phyloP scores from a whole-genome alignment of 2,113 vertebrate species.

The Recurvirostra avosetta region DNA sequence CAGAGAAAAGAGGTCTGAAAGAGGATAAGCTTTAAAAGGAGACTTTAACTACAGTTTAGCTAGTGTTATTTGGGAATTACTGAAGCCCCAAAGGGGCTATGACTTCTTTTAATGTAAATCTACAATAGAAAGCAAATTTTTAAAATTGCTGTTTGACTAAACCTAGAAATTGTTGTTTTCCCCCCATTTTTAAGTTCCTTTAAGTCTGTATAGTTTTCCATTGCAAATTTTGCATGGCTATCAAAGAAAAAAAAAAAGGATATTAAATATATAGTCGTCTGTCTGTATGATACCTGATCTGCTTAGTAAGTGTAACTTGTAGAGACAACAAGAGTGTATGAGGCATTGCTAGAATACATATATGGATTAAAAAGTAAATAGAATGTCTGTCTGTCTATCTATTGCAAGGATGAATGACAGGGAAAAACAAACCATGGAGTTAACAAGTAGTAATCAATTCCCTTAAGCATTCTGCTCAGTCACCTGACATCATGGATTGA shows the following conservation, averaged over 20 bases:
- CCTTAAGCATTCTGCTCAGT: background rate
- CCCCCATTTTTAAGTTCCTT: background rate
- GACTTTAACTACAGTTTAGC: background rate
- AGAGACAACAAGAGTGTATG: background rate
- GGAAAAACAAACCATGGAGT: background rate
- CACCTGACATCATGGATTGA: background rate
- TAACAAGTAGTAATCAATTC: background rate
- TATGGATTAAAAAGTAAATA: background rate
- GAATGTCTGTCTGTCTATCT: background rate
- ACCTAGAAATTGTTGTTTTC: accelerated
- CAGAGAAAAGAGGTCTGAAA: background rate
- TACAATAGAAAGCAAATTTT: background rate
- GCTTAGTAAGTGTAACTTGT: background rate
- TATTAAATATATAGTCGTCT: background rate
- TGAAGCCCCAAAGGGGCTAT: background rate
- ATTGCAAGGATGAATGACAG: background rate
- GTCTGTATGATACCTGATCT: background rate
- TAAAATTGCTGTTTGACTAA: background rate
- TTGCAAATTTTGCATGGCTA: background rate
- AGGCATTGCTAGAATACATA: background rate
- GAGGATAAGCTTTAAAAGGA: background rate
- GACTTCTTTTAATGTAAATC: background rate
- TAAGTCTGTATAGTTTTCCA: background rate
- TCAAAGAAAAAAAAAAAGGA: background rate
- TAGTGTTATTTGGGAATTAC: background rate